These are phyloP conservation scores for Pelmatolapia mariae DNA, from an alignment of 2,113 vertebrate species.

Conservation along the genomic window DNA sequence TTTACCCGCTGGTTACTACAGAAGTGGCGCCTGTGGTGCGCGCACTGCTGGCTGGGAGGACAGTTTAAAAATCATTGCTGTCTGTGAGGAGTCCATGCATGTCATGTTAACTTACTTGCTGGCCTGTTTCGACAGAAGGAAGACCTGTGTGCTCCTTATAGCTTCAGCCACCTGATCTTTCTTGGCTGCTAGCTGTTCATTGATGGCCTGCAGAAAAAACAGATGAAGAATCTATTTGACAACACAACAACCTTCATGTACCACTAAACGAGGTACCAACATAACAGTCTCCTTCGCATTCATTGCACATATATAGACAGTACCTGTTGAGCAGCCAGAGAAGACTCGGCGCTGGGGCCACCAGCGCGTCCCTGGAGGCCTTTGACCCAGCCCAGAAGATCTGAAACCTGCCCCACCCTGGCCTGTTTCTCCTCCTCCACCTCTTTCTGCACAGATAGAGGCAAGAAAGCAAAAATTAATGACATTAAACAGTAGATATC, in stretches of 20 bases:
- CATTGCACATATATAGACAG: rapidly evolving
- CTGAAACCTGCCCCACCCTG: constrained; percentile 85
- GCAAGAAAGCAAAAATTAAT: neutral
- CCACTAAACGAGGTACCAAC: rapidly evolving
- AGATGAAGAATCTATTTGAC: neutral
- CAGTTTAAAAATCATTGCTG: neutral
- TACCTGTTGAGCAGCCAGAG: constrained; percentile 90
- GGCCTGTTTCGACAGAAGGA: constrained; percentile 88
- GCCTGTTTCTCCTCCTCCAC: constrained; percentile 95
- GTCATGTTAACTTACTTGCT: constrained; percentile 81
- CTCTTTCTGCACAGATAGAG: constrained; percentile 79
- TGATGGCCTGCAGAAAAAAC: constrained; percentile 72
- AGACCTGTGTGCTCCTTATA: constrained; percentile 87
- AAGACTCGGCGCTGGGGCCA: constrained; percentile 74
- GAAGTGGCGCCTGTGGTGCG: neutral
- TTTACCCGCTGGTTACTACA: neutral
- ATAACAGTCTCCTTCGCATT: rapidly evolving
- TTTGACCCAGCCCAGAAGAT: constrained; percentile 86
- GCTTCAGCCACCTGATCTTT: constrained; percentile 89
- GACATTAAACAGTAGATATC: neutral
- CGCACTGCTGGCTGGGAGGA: rapidly evolving
- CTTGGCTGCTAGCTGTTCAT: constrained; percentile 83
- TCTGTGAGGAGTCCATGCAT: neutral
- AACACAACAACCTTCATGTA: neutral
- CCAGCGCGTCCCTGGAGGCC: constrained; percentile 73